phyloP scores from a whole-genome alignment of 2,797 vertebrate genomes.

The Sylvilagus floridanus region DNA sequence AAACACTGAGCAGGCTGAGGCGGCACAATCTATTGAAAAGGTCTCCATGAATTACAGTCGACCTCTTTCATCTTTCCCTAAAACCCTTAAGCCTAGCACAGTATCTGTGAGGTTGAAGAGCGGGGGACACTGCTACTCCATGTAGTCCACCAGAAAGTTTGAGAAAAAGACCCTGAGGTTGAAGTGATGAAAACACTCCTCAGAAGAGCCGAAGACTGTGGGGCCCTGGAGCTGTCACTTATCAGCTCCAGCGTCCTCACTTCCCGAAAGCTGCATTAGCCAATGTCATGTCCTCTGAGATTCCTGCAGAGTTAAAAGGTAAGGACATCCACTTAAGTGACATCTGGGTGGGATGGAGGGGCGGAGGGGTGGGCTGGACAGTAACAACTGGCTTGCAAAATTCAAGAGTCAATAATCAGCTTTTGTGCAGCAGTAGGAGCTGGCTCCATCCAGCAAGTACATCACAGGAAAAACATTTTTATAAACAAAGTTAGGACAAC shows the following conservation, averaged over 20 bases:
- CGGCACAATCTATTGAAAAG: too few relatives aligned
- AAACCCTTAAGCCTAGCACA: not conserved
- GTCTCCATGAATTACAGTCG: not conserved
- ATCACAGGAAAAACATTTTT: not conserved
- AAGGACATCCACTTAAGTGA: not conserved
- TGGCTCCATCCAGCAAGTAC: not conserved
- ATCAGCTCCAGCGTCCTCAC: not conserved
- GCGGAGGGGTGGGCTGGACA: accelerated
- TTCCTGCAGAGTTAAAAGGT: not conserved
- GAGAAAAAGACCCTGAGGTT: not conserved
- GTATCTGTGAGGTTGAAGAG: not conserved
- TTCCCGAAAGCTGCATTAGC: not conserved
- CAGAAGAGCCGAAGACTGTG: not conserved
- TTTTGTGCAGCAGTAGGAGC: not conserved
- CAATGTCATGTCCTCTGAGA: not conserved
- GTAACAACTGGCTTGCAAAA: not conserved
- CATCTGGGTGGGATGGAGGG: accelerated
- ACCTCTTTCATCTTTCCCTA: not conserved
- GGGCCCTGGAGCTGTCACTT: accelerated
- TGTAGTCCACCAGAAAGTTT: accelerated
- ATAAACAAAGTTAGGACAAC: not conserved
- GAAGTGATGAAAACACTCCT: not conserved
- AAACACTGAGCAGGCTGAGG: not conserved
- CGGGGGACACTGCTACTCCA: not conserved
- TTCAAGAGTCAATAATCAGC: not conserved